phyloP scores from a whole-genome alignment of 2,888 invertebrate species.

The Cheilosia pagana region DNA sequence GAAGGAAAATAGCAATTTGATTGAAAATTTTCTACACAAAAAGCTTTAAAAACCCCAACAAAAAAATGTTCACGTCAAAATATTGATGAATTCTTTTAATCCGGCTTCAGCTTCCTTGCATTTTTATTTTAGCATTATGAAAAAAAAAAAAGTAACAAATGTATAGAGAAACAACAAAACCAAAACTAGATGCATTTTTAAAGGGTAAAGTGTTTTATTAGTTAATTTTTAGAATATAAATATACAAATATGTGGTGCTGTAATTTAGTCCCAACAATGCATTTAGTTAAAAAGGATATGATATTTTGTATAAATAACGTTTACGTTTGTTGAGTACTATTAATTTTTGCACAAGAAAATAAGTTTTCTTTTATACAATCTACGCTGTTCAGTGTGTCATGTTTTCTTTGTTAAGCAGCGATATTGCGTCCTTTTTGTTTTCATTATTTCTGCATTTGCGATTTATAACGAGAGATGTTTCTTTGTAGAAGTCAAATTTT shows the following conservation, averaged over 20 bases:
- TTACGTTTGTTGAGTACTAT: constrained; percentile 4
- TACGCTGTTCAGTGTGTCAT: constrained; percentile 44
- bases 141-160: constrained; percentile 33
- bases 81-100: constrained; percentile 57
- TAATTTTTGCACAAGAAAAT: constrained; percentile 55
- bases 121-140: constrained; percentile 50
- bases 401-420: not conserved
- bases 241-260: constrained; percentile 76
- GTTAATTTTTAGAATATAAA: constrained; percentile 72
- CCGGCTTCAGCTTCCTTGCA: constrained; percentile 73
- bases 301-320: constrained; percentile 36
- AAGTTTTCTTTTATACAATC: not conserved
- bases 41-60: constrained; percentile 56
- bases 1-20: constrained; percentile 59
- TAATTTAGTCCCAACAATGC: constrained; percentile 74
- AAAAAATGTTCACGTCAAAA: constrained; percentile 48
- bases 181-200: constrained; percentile 55
- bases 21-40: constrained; percentile 72
- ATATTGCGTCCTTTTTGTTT: too few species aligned
- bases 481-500: too few species aligned
- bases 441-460: too few species aligned
- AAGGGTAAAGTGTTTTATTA: constrained; percentile 60
- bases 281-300: constrained; percentile 57
- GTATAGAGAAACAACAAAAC: constrained; percentile 54
- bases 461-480: too few species aligned